Evolutionary conservation across 2,888 invertebrate species (phyloP).

Genomic region (Papilio demoleus): DNA sequence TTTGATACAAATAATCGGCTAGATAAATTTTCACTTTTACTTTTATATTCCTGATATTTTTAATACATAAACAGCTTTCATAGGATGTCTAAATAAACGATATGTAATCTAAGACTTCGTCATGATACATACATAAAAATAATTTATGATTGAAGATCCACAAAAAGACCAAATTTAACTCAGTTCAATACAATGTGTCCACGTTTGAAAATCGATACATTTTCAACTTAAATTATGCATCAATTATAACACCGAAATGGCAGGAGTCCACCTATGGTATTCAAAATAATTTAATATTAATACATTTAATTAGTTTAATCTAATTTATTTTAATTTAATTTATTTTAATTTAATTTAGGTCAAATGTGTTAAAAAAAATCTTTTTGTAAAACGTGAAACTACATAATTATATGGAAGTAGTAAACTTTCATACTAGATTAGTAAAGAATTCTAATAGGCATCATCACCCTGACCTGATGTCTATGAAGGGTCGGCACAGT

Average conservation of each 20-base stretch:
- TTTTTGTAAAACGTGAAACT: conserved; percentile 1
- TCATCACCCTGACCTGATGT: too few relatives aligned
- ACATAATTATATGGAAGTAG: not conserved
- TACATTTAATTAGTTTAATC: too few relatives aligned
- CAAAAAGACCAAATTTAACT: too few relatives aligned
- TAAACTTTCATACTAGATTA: too few relatives aligned
- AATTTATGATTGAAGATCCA: too few relatives aligned
- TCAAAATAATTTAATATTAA: not conserved
- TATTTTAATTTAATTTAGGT: not conserved
- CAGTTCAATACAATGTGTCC: too few relatives aligned
- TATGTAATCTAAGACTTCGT: too few relatives aligned
- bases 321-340: too few relatives aligned
- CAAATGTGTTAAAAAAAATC: not conserved
- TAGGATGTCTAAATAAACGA: not conserved
- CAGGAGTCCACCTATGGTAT: not conserved
- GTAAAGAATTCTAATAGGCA: too few relatives aligned
- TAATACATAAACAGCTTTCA: not conserved
- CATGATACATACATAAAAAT: too few relatives aligned
- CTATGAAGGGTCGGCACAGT: too few relatives aligned
- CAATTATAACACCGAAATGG: not conserved
- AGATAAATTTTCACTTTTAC: not conserved
- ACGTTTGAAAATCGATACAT: not conserved
- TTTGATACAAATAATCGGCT: not conserved
- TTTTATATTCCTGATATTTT: too few relatives aligned
- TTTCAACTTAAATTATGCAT: not conserved